Base-by-base conservation (phyloP, 2,113 vertebrate species). In the Mola mola region DNA sequence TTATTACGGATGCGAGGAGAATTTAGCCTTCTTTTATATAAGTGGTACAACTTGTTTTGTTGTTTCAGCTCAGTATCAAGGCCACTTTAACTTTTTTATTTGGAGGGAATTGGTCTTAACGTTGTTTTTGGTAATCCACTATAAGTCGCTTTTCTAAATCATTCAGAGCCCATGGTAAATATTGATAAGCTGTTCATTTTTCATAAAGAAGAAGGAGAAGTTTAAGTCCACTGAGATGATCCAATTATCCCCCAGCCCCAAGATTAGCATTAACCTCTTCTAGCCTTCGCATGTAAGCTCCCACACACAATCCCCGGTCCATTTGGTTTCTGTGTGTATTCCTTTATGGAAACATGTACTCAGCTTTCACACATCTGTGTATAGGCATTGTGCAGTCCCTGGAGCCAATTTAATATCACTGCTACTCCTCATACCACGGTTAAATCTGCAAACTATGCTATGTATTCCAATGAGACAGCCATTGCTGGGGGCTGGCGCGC, bases 201-300 rank as follows among this genome's bases (percentile, higher is more conserved):
- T 66, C 55, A 78, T 69, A 64, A 71, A 47, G 68, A 68, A 78
- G 28, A 72, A 50, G 59, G 56, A 74, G 58, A 80, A 70, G 41
- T 78, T 55, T 28, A 71, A 68, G 36, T 82, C 75, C 43, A 38
- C 78, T 65, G 73, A 77, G 72, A 88, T 85, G 81, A 88, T 91
- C 80, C 87, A 86, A 79, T 89, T 89, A 87, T 84, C 79, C 86
- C 68, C 62, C 67, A 66, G 72, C 64, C 75, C 26, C 37, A 15
- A 81, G 82, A 87, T 91, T 90, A 85, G 75, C 71, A 79, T 79
- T 84, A 85, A 90, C 90, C 82, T 81, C 62, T 79, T 82, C 64
- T 79, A 73, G n/a, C n/a, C n/a, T n/a, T n/a, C n/a, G n/a, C n/a
- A n/a, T n/a, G n/a, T n/a, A n/a, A n/a, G n/a, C n/a, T n/a, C n/a